A percentile compares a stretch with the other conserved stretches of the same genome.
Evolutionary conservation across 2,113 vertebrate species (phyloP).

Genomic region (Ceuthmochares aereus): DNA sequence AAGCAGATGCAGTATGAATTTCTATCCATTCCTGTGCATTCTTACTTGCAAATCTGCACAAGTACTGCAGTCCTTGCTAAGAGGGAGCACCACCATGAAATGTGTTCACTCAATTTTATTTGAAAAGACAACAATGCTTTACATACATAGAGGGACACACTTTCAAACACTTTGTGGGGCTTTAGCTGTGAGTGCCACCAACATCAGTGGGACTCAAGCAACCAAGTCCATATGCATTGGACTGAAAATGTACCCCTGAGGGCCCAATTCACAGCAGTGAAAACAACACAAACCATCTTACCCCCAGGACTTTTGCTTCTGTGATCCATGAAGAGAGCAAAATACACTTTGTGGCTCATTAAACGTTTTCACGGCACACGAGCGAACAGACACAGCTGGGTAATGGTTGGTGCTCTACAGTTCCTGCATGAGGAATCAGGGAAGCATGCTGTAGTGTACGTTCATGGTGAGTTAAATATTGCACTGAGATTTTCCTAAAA

Average conservation of each 20-base stretch:
- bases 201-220: not conserved
- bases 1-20: not conserved
- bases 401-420: not conserved
- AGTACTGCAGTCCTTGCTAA: not conserved
- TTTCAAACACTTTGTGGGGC: not conserved
- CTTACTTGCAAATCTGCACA: not conserved
- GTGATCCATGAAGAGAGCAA: constrained; percentile 20
- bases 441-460: not conserved
- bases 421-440: not conserved
- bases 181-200: not conserved
- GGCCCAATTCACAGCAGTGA: not conserved
- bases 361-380: not conserved
- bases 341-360: constrained; percentile 39
- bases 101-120: not conserved
- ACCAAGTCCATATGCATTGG: not conserved
- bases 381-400: not conserved
- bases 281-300: not conserved
- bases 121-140: not conserved
- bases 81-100: not conserved
- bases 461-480: not conserved
- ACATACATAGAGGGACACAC: not conserved
- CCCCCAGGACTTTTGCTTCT: not conserved
- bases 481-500: not conserved
- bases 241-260: not conserved
- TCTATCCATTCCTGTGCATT: not conserved